A percentile compares a stretch with the other conserved stretches of the same genome.
phyloP scores from a whole-genome alignment of 2,797 vertebrate species.

The Sciurus vulgaris region DNA sequence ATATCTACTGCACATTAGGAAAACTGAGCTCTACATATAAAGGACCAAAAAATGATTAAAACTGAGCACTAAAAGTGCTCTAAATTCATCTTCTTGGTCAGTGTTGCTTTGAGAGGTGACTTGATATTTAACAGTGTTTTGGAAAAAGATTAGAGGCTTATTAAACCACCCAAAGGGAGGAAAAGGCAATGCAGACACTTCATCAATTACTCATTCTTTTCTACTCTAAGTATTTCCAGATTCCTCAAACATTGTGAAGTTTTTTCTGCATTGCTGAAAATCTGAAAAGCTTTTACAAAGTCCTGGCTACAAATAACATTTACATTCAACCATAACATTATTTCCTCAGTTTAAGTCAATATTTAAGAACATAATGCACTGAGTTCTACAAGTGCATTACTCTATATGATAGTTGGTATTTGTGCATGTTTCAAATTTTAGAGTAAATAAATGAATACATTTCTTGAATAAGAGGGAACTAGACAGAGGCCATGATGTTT shows the following conservation, averaged over 20 bases:
- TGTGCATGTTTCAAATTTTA: constrained; percentile 28
- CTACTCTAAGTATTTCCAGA: constrained; percentile 46
- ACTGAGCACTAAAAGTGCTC: not conserved
- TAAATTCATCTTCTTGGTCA: not conserved
- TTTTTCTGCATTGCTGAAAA: constrained; percentile 26
- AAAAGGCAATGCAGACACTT: not conserved
- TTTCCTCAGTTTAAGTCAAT: constrained; percentile 10
- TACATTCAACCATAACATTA: not conserved
- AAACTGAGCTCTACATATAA: not conserved
- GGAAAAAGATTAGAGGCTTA: constrained; percentile 17
- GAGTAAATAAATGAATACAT: not conserved
- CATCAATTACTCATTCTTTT: constrained; percentile 42
- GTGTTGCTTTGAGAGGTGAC: not conserved
- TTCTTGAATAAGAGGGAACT: not conserved
- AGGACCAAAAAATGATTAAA: not conserved
- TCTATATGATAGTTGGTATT: not conserved
- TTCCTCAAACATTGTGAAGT: constrained; percentile 43
- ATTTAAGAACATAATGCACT: not conserved
- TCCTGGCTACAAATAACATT: not conserved
- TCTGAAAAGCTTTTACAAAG: constrained; percentile 25
- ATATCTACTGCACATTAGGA: not conserved
- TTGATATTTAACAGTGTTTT: not conserved
- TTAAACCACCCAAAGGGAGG: constrained; percentile 22
- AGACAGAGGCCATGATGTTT: not conserved
- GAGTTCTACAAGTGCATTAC: too few species aligned